phyloP scores from a whole-genome alignment of 2,888 invertebrate genomes.

The Caenorhabditis sinica region DNA sequence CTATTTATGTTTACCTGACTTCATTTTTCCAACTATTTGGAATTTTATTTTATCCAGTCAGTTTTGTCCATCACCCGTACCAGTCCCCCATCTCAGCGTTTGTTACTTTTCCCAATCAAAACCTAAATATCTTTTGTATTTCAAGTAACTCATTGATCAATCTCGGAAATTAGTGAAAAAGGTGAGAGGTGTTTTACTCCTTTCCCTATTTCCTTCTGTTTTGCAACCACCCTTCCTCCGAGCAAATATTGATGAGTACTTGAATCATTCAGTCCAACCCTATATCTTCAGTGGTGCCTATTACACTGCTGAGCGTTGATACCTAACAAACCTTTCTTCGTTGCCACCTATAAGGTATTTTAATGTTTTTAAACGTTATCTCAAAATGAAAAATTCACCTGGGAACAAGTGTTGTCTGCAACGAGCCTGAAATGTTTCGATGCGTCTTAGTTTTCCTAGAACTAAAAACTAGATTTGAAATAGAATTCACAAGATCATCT shows the following conservation, averaged over 20 bases:
- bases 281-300: slow-evolving; percentile 4
- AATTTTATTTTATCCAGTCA: background rate
- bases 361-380: background rate
- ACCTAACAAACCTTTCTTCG: background rate
- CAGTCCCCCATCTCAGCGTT: background rate
- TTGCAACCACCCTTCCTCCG: background rate
- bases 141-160: too few species aligned
- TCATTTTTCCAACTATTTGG: too few species aligned
- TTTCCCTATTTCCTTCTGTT: too few species aligned
- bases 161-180: too few species aligned
- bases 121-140: background rate
- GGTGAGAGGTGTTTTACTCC: too few species aligned
- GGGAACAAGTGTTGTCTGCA: background rate
- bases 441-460: background rate
- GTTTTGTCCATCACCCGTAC: background rate
- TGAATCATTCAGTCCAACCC: slow-evolving; percentile 15
- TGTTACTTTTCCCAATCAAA: background rate
- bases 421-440: background rate
- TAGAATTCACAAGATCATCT: background rate
- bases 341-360: slow-evolving; percentile 42
- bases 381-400: slow-evolving; percentile 10
- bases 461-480: background rate
- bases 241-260: slow-evolving; percentile 58
- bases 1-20: too few species aligned
- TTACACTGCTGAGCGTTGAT: background rate